Evolutionary conservation across 2,888 invertebrate species (phyloP).

Genomic region (Rotaria magnacalcarata): DNA sequence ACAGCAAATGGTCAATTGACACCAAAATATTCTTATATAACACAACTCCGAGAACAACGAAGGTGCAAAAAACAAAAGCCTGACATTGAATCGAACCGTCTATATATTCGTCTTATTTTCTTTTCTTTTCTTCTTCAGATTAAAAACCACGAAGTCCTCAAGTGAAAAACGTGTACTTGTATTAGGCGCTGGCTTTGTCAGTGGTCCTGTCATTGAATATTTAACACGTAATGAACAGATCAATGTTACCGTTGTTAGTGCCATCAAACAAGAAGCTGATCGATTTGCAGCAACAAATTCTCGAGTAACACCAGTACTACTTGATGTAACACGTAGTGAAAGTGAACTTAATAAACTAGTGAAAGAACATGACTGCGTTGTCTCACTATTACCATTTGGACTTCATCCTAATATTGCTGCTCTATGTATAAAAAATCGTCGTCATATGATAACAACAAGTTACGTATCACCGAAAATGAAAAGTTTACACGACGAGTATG

Average conservation of each 20-base stretch:
- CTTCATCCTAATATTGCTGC: constrained; percentile 79
- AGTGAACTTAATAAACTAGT: constrained; percentile 71
- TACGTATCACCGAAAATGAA: constrained; percentile 81
- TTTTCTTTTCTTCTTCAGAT: constrained; percentile 38
- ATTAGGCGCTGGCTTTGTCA: constrained; percentile 89
- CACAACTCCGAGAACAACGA: constrained; percentile 65
- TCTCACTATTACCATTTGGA: constrained; percentile 81
- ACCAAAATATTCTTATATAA: constrained; percentile 86
- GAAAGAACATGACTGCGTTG: constrained; percentile 63
- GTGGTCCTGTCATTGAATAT: constrained; percentile 89
- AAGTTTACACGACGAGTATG: constrained; percentile 69
- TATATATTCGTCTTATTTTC: constrained; percentile 35
- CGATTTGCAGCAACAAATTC: constrained; percentile 70
- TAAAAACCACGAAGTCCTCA: constrained; percentile 21
- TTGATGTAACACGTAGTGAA: constrained; percentile 73
- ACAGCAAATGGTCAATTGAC: constrained; percentile 88
- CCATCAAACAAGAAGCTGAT: constrained; percentile 81
- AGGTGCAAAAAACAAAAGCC: neutral
- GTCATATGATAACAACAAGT: constrained; percentile 92
- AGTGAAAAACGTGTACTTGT: constrained; percentile 71
- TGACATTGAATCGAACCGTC: neutral
- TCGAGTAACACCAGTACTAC: constrained; percentile 70
- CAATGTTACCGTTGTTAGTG: constrained; percentile 35
- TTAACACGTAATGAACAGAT: constrained; percentile 58
- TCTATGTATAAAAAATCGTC: constrained; percentile 76